A percentile compares a stretch with the other conserved stretches of the same genome.
Conservation (phyloP, 2,888 invertebrate genomes). For the Monochamus alternatus region DNA sequence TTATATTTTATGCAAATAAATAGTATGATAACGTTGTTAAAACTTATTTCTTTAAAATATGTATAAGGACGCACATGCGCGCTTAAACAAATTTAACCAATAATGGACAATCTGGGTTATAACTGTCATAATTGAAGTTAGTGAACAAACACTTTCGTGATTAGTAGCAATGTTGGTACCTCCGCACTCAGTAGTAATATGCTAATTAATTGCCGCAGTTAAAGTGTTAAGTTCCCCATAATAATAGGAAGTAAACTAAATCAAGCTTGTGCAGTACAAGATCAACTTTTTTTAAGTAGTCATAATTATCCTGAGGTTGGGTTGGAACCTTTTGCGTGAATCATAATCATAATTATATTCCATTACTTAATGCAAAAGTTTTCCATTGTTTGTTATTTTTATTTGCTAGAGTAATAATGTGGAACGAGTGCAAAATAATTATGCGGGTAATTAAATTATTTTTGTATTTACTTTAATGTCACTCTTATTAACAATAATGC, state of each 20-base stretch:
- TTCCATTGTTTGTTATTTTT: conserved; percentile 33
- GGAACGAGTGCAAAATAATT: conserved; percentile 23
- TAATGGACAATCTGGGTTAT: no score
- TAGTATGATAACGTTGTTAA: no score
- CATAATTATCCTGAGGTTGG: conserved; percentile 7
- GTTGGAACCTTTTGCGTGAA: no score
- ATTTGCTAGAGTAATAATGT: conserved; percentile 25
- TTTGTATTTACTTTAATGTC: not conserved
- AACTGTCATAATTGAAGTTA: no score
- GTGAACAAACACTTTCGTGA: no score
- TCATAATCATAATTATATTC: not conserved
- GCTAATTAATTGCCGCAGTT: no score
- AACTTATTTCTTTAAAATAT: no score
- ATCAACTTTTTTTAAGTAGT: conserved; percentile 21
- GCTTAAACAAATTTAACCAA: no score
- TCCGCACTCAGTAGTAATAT: no score
- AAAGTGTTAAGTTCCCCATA: not conserved
- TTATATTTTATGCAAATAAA: no score
- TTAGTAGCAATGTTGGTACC: no score
- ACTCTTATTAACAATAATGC: not conserved
- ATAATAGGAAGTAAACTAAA: conserved; percentile 21
- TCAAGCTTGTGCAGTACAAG: conserved; percentile 3
- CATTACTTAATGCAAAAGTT: conserved; percentile 14
- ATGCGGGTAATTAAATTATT: conserved; percentile 17
- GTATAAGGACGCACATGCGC: no score